Evolutionary conservation across 2,797 vertebrate species (phyloP), one percentile per base, ranked within the genome.

Genomic region (Anguilla anguilla): DNA sequence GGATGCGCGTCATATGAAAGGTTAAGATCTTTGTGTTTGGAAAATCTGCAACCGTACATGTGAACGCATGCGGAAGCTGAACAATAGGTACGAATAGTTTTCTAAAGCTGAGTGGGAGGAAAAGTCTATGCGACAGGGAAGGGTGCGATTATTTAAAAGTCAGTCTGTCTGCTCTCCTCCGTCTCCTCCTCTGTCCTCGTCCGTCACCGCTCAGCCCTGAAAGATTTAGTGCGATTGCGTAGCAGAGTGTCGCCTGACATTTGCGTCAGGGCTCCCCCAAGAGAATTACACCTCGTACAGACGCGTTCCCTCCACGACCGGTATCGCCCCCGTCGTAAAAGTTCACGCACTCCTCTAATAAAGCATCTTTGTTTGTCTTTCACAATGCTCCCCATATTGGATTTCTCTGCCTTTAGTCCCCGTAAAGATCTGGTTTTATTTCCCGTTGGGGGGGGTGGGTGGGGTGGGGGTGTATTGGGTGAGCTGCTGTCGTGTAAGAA

Each of bases 301-400:
- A 39, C 11, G 74, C 57, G 17, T n/a, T 82, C 79, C 82, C 67
- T 85, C 43, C 19, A 39, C 49, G 83, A 69, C 79, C 82, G 67
- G 85, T 69, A 84, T 72, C 81, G n/a, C 53, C 77, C 83, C 81
- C 74, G 1, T 28, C 61, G 39, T 49, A 53, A 86, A 86, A 86
- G 85, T 88, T 87, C 86, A 39, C 31, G 85, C 74, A 82, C 83
- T 77, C 55, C 57, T 79, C 53, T 39, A 19, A 64, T 88, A 86
- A 87, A 87, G 86, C 53, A 43, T 61, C 82, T 77, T 85, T 87
- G 86, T 89, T 88, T 84, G 31, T 85, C 51, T 31, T 1, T 72
- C 85, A 89, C 88, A 88, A 85, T 85, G 87, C 88, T 55, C 49
- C 61, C 88, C 46, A 51, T 61, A 85, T 77, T 83, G 61, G 0